A percentile compares a stretch with the other conserved stretches of the same genome.
Conservation (phyloP, 23 tunicate species). For the Trididemnum miniatum region DNA sequence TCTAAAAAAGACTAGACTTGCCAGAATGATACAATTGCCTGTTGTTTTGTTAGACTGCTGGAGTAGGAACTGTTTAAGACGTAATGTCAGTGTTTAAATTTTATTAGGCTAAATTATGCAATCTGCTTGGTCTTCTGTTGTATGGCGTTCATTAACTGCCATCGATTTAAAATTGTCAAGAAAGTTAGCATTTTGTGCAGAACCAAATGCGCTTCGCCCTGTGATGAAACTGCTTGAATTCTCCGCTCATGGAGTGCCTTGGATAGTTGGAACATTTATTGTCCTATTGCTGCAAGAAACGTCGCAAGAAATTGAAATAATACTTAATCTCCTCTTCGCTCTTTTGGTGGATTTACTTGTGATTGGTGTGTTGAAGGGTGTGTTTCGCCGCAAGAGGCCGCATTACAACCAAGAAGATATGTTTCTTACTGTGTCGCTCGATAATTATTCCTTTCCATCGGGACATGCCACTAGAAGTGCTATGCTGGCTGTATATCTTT, state of each 20-base stretch:
- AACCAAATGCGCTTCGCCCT: slow-evolving; percentile 47
- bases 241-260: slow-evolving; percentile 77
- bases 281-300: neutral
- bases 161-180: slow-evolving; percentile 44
- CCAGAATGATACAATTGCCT: too few species aligned
- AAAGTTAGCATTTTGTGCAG: slow-evolving; percentile 57
- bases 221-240: slow-evolving; percentile 57
- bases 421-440: slow-evolving; percentile 74
- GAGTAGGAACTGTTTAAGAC: too few species aligned
- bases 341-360: slow-evolving; percentile 48
- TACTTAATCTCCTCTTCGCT: slow-evolving; percentile 60
- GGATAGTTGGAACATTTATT: slow-evolving; percentile 43
- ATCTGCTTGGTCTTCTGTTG: slow-evolving; percentile 14
- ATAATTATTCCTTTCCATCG: slow-evolving; percentile 78
- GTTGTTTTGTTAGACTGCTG: too few species aligned
- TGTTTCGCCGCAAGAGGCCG: slow-evolving; percentile 56
- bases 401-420: slow-evolving; percentile 69
- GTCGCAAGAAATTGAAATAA: slow-evolving; percentile 39
- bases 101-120: too few species aligned
- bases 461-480: slow-evolving; percentile 82
- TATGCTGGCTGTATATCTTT: slow-evolving; percentile 43
- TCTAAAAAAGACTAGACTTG: too few species aligned
- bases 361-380: slow-evolving; percentile 40
- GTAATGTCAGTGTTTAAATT: too few species aligned
- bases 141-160: slow-evolving; percentile 37